Conservation (phyloP, 2,888 invertebrate species). For the Luperina testacea region DNA sequence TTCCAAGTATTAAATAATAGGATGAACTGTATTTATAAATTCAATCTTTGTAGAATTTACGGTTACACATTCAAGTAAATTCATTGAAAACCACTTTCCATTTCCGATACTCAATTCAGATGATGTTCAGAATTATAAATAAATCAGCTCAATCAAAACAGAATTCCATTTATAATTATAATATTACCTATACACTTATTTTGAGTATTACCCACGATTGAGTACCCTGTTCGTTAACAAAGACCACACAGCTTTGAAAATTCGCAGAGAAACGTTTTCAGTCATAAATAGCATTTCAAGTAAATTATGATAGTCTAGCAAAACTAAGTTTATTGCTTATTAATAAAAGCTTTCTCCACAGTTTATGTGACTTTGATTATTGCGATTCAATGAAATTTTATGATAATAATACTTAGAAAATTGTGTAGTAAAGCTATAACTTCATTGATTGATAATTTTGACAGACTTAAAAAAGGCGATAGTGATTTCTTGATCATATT, state of each 20-base stretch:
- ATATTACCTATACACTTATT: background rate
- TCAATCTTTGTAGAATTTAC: background rate
- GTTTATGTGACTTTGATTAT: conserved; percentile 8
- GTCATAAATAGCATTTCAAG: conserved; percentile 11
- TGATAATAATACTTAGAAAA: conserved; percentile 5
- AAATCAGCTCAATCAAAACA: background rate
- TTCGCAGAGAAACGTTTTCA: conserved; percentile 13
- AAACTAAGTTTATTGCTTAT: conserved; percentile 29
- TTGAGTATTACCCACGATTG: background rate
- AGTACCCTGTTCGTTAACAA: background rate
- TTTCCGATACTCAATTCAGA: background rate
- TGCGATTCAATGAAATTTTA: conserved; percentile 19
- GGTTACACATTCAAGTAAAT: background rate
- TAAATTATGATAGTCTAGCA: conserved; percentile 16
- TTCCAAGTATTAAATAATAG: background rate
- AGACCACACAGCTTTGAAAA: conserved; percentile 12
- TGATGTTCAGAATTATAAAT: background rate
- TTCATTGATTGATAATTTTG: background rate
- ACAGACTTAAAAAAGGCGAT: background rate
- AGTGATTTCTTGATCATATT: background rate
- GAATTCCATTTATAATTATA: background rate
- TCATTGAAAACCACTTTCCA: background rate
- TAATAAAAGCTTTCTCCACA: conserved; percentile 31
- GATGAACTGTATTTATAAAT: background rate
- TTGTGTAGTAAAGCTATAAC: background rate